Base-by-base conservation (phyloP, 2,888 invertebrate genomes). In the Drosophila monieri region DNA sequence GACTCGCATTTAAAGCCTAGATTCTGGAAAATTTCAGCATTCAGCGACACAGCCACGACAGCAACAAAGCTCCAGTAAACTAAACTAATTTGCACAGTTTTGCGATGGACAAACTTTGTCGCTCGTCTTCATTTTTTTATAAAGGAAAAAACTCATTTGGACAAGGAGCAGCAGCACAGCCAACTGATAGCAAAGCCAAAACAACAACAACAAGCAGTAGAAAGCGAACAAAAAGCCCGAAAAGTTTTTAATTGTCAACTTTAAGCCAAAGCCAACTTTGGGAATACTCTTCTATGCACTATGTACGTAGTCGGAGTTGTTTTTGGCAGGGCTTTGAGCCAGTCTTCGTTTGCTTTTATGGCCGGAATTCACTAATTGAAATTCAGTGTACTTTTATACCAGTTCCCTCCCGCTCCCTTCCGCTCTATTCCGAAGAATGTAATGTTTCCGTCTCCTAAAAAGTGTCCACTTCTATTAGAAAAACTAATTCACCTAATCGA, bases 161-260 rank as follows among this genome's bases (percentile, higher is more conserved):
- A 54, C 49, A 55, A 58, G 43, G 58, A 57, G 43, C 49, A 74
- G 25, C 49, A 67, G n/a, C 60, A 60, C 25, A 37, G 49, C 27
- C 27, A 59, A 23, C 57, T 55, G 59, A 62, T 77, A 56, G 51
- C 58, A 51, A 60, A 61, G 43, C 61, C 67, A 51, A 54, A 77
- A 47, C 72, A 53, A 71, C 72, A 53, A 71, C 65, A 68, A 60
- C 46, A 60, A 59, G 6, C 46, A 46, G 32, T 12, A 6, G 14
- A 68, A 60, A 32, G 32, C 57, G 55, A 47, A 39, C 32, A 62
- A 43, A 37, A 41, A 23, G 57, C 49, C 64, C 23, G 30, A 52
- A 70, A 84, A 84, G 78, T 88, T 84, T 87, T 84, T 84, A 84
- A 84, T 88, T 84, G 84, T 84, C 84, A 84, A 84, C 84, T 85